phyloP scores from a whole-genome alignment of 2,113 vertebrate genomes.

The Ailurus styani region DNA sequence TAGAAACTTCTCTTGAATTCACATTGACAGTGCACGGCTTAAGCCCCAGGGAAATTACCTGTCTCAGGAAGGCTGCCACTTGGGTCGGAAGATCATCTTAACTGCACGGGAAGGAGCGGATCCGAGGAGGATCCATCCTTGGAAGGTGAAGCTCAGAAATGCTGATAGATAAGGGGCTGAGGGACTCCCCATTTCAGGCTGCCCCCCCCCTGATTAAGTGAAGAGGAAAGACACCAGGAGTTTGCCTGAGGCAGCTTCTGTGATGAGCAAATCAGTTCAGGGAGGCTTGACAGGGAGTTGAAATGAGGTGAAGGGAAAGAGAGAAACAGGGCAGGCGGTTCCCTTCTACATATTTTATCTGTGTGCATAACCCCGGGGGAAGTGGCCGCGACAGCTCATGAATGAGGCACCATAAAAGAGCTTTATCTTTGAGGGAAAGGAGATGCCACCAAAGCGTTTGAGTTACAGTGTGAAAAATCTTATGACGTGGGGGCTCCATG shows the following conservation, averaged over 20 bases:
- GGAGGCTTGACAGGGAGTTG: background rate
- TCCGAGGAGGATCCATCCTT: background rate
- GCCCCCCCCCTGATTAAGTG: background rate
- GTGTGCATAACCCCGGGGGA: background rate
- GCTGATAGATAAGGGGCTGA: background rate
- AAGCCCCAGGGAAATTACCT: background rate
- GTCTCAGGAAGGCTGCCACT: background rate
- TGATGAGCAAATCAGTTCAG: background rate
- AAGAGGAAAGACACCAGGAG: background rate
- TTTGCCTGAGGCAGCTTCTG: background rate
- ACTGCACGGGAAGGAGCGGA: background rate
- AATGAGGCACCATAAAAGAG: background rate
- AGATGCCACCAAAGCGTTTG: background rate
- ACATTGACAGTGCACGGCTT: no score
- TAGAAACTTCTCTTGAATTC: background rate
- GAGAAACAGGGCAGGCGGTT: background rate
- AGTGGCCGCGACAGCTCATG: background rate
- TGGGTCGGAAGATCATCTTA: background rate
- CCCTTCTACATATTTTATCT: background rate
- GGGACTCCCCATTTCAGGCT: background rate
- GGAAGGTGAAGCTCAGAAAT: rapidly evolving
- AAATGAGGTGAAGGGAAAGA: background rate
- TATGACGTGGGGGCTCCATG: rapidly evolving
- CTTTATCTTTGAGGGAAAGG: background rate
- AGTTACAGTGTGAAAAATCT: background rate